These are phyloP conservation scores for Lathronympha strigana DNA, from an alignment of 2,888 invertebrate genomes.

Conservation along the genomic window DNA sequence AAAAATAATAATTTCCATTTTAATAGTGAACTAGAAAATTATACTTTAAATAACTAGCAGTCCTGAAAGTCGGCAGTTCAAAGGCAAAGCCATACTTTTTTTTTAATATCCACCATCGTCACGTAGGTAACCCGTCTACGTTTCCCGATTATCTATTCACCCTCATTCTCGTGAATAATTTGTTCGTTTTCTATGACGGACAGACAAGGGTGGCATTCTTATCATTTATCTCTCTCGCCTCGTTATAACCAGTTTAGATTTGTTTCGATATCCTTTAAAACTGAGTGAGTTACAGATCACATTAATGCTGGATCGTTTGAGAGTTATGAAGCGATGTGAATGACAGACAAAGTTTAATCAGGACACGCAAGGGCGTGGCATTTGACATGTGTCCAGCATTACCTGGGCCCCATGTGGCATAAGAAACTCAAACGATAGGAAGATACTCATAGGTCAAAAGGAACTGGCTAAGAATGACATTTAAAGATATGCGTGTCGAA, in stretches of 20 bases:
- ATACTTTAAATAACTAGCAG: not conserved
- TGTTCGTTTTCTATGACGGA: slow-evolving; percentile 32
- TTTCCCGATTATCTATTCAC: slow-evolving; percentile 30
- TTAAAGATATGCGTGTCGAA: slow-evolving; percentile 33
- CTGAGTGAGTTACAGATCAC: not conserved
- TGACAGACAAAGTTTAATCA: slow-evolving; percentile 28
- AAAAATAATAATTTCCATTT: too few relatives aligned
- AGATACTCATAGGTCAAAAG: not conserved
- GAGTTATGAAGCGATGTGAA: slow-evolving; percentile 2
- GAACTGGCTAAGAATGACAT: slow-evolving; percentile 23
- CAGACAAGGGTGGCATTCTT: slow-evolving; percentile 17
- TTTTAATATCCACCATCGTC: not conserved
- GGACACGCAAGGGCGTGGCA: slow-evolving; percentile 36
- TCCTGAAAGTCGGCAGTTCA: not conserved
- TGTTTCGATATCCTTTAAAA: not conserved
- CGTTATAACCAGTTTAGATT: not conserved
- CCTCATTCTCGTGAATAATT: slow-evolving; percentile 34
- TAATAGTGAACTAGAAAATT: too few relatives aligned
- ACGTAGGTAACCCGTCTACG: slow-evolving; percentile 9
- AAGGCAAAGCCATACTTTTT: not conserved
- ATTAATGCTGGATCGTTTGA: not conserved
- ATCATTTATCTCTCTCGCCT: not conserved
- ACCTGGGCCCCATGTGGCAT: not conserved
- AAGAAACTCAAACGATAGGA: not conserved
- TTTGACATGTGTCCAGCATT: slow-evolving; percentile 11